Evolutionary conservation across 2,113 vertebrate species (phyloP), one percentile per base, ranked within the genome.

Genomic region (Oryzias javanicus): DNA sequence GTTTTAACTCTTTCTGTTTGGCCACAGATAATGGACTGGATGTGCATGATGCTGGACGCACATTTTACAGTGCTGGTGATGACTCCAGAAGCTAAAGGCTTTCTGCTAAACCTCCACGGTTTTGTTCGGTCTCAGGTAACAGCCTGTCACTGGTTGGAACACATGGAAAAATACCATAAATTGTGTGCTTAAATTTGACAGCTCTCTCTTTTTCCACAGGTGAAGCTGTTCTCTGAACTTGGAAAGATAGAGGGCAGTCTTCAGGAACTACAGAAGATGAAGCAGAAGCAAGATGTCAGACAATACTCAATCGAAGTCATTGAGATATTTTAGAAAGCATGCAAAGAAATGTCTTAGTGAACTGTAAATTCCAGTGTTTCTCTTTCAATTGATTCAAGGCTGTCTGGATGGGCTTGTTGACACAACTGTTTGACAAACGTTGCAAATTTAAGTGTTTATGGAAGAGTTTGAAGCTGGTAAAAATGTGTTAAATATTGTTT

Each of bases 281-380:
- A 91, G 47, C 71, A 65, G 49, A 81, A 91, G 24, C 89, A 89
- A 59, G 90, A 90, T 12, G 41, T 68, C 19, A 91, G 89, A 58
- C 89, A 91, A 46, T 98, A 99, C 84, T 95, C 95, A 4, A 96
- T 99, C 55, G 95, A 99, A 92, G 86, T 98, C 44, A 88, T 98
- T 54, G 91, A 98, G 84, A 89, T 99, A 55, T 92, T 96, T 89
- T 97, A 94, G 91, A 80, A 63, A 48, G 17, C 15, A 14, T 82
- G 29, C 65, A 70, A 65, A 84, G 40, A 74, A 42, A 49, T 62
- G 81, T 83, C 85, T 82, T 86, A 87, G 77, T 85, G 74, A 83
- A 84, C 62, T 72, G 46, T 70, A 24, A 49, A 6, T 61, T 53
- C 20, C 29, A 47, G 7, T 8, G 22, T 72, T 67, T 76, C 16